Evolutionary conservation across 2,888 invertebrate genomes (phyloP).

Genomic region (Prosapia bicincta): DNA sequence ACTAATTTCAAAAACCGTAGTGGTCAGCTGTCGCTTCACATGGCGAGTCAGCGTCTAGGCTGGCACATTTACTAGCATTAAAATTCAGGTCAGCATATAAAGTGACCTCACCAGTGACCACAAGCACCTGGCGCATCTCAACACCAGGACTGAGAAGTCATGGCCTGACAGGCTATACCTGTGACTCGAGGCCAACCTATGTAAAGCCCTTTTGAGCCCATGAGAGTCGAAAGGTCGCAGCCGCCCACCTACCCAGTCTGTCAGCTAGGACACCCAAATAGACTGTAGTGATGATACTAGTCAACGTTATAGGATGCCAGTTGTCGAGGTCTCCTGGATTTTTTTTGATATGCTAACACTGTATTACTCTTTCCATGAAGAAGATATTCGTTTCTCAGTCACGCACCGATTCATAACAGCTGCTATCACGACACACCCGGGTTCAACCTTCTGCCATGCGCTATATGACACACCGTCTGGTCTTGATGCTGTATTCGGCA

Average conservation of each 20-base stretch:
- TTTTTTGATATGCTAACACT: not conserved
- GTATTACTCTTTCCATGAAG: not conserved
- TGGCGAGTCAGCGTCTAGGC: too few species aligned
- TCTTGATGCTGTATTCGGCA: slow-evolving; percentile 38
- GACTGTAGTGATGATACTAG: too few species aligned
- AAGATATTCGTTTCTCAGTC: not conserved
- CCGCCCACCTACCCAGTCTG: not conserved
- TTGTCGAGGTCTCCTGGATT: not conserved
- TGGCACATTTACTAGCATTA: too few species aligned
- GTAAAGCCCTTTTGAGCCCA: slow-evolving; percentile 41
- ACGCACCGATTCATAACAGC: not conserved
- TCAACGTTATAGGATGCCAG: not conserved
- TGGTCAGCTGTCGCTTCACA: too few species aligned
- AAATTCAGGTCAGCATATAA: too few species aligned
- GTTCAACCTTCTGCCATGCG: slow-evolving; percentile 34
- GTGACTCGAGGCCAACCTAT: too few species aligned
- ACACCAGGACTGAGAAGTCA: too few species aligned
- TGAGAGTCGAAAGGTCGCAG: not conserved
- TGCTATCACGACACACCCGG: not conserved
- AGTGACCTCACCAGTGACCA: too few species aligned
- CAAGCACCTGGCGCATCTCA: too few species aligned
- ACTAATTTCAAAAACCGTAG: too few species aligned
- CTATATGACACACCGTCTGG: slow-evolving; percentile 36
- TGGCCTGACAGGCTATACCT: too few species aligned
- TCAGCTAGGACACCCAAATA: not conserved